Evolutionary conservation across 2,113 vertebrate genomes (phyloP).

Genomic region (Clarias magur): DNA sequence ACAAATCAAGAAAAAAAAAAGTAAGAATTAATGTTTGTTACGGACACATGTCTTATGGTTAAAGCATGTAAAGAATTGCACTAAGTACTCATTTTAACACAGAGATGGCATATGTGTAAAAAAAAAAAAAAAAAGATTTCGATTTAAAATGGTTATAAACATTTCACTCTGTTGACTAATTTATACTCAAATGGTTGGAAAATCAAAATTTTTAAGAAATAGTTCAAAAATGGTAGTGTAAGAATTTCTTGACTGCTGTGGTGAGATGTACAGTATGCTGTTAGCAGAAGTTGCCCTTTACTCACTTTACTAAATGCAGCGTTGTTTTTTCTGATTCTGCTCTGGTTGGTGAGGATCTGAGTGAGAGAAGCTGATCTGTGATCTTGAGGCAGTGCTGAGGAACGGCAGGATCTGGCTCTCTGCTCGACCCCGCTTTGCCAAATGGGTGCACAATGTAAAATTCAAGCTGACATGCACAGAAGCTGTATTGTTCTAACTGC

Average conservation of each 20-base stretch:
- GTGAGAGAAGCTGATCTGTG: not conserved
- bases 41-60: slow-evolving; percentile 47
- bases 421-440: slow-evolving; percentile 46
- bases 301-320: slow-evolving; percentile 5
- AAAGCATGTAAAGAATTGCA: slow-evolving; percentile 68
- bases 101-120: slow-evolving; percentile 51
- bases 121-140: slow-evolving; percentile 49
- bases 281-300: slow-evolving; percentile 30
- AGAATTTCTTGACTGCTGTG: not conserved
- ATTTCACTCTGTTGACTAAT: slow-evolving; percentile 37
- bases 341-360: not conserved
- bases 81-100: slow-evolving; percentile 62
- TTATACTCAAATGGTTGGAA: slow-evolving; percentile 26
- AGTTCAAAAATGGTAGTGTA: not conserved
- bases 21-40: slow-evolving; percentile 38
- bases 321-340: slow-evolving; percentile 29
- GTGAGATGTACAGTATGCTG: not conserved
- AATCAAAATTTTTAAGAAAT: not conserved
- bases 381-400: slow-evolving; percentile 29
- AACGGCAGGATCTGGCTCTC: slow-evolving; percentile 26
- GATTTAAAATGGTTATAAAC: slow-evolving; percentile 56
- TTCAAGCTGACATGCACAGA: slow-evolving; percentile 29
- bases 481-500: slow-evolving; percentile 45
- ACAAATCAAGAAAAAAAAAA: slow-evolving; percentile 29
- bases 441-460: slow-evolving; percentile 46